A percentile compares a stretch with the other conserved stretches of the same genome.
These are phyloP conservation scores for Prenolepis imparis DNA, from an alignment of 2,888 invertebrate species.

Conservation along the genomic window DNA sequence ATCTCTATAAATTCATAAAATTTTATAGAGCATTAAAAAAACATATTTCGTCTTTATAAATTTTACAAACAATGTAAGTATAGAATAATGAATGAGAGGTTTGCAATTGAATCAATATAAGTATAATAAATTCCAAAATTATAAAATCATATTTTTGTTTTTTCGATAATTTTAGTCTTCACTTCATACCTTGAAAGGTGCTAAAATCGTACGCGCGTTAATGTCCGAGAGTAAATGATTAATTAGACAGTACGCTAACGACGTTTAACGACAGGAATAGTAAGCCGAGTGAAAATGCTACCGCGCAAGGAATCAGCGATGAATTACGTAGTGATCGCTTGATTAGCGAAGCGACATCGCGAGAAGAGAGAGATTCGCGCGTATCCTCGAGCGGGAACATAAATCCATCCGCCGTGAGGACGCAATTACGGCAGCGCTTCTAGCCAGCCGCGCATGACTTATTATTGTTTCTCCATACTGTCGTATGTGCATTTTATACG, in stretches of 20 bases:
- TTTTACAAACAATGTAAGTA: constrained; percentile 2
- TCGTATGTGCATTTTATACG: constrained; percentile 1
- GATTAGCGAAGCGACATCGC: constrained; percentile 69
- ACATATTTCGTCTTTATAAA: background rate
- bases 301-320: constrained; percentile 24
- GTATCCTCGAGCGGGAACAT: constrained; percentile 61
- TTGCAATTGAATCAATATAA: background rate
- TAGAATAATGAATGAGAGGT: background rate
- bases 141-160: background rate
- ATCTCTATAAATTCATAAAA: constrained; percentile 1
- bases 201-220: background rate
- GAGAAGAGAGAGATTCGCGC: constrained; percentile 22
- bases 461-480: constrained; percentile 51
- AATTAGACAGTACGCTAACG: constrained; percentile 27
- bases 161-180: background rate
- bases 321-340: constrained; percentile 63
- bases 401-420: constrained; percentile 66
- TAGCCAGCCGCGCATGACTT: constrained; percentile 62
- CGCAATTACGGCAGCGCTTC: constrained; percentile 69
- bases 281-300: constrained; percentile 39
- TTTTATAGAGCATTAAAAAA: background rate
- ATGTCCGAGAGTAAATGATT: constrained; percentile 23
- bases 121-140: background rate
- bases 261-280: background rate
- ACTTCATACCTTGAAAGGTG: background rate